These are phyloP conservation scores for Ornithoptera alexandrae DNA, from an alignment of 2,888 invertebrate species.

Conservation along the genomic window DNA sequence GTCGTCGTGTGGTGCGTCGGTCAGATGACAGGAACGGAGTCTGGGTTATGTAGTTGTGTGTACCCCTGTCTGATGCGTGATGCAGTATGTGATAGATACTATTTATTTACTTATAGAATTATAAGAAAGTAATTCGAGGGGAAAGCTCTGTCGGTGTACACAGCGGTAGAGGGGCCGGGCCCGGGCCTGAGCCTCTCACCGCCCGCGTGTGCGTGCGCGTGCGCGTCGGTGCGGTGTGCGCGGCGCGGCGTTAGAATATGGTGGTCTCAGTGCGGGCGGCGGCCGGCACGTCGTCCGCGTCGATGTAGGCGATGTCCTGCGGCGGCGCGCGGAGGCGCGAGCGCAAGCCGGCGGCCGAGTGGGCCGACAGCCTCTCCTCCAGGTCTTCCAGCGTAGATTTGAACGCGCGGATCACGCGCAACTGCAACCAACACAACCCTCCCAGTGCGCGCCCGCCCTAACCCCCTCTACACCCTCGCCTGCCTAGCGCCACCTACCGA, in stretches of 20 bases:
- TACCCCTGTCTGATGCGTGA: not conserved
- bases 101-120: not conserved
- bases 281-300: conserved; percentile 81
- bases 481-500: conserved; percentile 37
- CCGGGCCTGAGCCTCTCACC: not conserved
- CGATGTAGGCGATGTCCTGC: conserved; percentile 91
- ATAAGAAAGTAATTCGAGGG: conserved; percentile 8
- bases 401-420: conserved; percentile 99
- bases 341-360: conserved; percentile 97
- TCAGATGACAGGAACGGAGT: conserved; percentile 2
- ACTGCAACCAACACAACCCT: conserved; percentile 89
- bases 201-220: conserved; percentile 17
- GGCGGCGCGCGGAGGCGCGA: conserved; percentile 87
- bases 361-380: conserved; percentile 98
- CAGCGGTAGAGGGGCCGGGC: conserved; percentile 19
- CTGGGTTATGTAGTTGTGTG: not conserved
- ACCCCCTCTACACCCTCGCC: conserved; percentile 40
- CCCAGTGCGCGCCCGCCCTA: conserved; percentile 60
- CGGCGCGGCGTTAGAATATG: conserved; percentile 53
- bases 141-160: conserved; percentile 24
- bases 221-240: conserved; percentile 34
- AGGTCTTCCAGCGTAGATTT: conserved; percentile 99
- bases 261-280: conserved; percentile 64
- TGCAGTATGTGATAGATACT: not conserved
- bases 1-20: conserved; percentile 18